Conservation (phyloP, 2,888 invertebrate species). For the Oscheius sp. region DNA sequence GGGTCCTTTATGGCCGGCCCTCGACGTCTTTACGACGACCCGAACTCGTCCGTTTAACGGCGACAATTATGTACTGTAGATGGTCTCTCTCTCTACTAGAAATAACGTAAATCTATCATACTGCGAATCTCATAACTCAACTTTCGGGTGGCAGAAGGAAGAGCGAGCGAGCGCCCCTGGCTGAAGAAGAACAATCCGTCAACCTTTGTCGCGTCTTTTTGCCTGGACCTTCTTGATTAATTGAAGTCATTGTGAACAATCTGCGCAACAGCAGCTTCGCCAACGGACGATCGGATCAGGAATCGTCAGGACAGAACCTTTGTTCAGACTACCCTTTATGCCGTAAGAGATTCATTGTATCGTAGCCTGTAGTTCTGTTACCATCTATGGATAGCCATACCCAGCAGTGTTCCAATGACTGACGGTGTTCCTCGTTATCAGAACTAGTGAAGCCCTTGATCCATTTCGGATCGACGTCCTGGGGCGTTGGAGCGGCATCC, state of each 20-base stretch:
- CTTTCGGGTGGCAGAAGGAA: conserved; percentile 20
- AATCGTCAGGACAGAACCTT: no score
- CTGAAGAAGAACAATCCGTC: conserved; percentile 21
- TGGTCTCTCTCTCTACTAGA: conserved; percentile 3
- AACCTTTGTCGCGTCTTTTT: conserved; percentile 36
- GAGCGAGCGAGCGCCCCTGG: neutral
- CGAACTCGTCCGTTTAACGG: conserved; percentile 32
- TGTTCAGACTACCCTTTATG: no score
- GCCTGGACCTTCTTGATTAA: conserved; percentile 16
- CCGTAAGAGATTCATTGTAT: no score
- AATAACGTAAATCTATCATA: conserved; percentile 30
- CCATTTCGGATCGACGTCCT: conserved; percentile 4
- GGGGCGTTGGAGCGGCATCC: conserved; percentile 5
- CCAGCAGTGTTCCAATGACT: no score
- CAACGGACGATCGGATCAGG: neutral
- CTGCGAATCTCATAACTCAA: conserved; percentile 31
- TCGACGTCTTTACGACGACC: conserved; percentile 34
- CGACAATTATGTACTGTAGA: conserved; percentile 35
- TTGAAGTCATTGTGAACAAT: conserved; percentile 18
- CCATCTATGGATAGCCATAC: no score
- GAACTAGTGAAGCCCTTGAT: no score
- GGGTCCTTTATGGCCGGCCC: conserved; percentile 32
- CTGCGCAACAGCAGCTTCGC: conserved; percentile 14
- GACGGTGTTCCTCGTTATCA: no score
- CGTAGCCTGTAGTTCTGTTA: no score